Conservation (phyloP, 2,888 invertebrate genomes). For the Calliphora vomitoria region DNA sequence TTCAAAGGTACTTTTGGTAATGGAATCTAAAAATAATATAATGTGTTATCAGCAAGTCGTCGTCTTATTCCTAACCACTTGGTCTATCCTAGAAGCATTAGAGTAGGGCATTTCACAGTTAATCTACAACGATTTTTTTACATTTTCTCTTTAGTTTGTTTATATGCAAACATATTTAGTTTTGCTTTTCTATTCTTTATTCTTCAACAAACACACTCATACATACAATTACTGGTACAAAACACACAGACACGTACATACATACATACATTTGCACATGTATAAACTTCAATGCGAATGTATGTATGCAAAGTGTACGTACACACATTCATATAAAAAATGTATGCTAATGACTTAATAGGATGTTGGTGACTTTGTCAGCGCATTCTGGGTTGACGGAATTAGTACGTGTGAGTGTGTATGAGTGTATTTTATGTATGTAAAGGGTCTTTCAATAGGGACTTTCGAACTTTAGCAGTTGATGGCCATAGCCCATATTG, state of each 20-base stretch:
- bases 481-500: no score
- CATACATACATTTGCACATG: not conserved
- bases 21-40: no score
- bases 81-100: not conserved
- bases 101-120: constrained; percentile 9
- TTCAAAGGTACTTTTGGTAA: no score
- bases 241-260: not conserved
- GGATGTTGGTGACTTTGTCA: constrained; percentile 75
- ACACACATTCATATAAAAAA: constrained; percentile 48
- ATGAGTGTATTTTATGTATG: not conserved
- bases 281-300: constrained; percentile 43
- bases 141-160: constrained; percentile 46
- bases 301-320: not conserved
- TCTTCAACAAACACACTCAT: constrained; percentile 23
- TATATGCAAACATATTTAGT: constrained; percentile 44
- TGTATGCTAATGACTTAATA: constrained; percentile 81
- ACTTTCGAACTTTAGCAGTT: no score
- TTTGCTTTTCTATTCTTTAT: constrained; percentile 31
- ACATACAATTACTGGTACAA: constrained; percentile 20
- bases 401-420: constrained; percentile 35
- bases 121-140: constrained; percentile 2
- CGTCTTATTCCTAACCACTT: no score
- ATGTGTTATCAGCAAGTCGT: no score
- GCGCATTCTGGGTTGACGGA: constrained; percentile 61
- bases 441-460: no score